Evolutionary conservation across 2,113 vertebrate genomes (phyloP).

Genomic region (Mugil cephalus): DNA sequence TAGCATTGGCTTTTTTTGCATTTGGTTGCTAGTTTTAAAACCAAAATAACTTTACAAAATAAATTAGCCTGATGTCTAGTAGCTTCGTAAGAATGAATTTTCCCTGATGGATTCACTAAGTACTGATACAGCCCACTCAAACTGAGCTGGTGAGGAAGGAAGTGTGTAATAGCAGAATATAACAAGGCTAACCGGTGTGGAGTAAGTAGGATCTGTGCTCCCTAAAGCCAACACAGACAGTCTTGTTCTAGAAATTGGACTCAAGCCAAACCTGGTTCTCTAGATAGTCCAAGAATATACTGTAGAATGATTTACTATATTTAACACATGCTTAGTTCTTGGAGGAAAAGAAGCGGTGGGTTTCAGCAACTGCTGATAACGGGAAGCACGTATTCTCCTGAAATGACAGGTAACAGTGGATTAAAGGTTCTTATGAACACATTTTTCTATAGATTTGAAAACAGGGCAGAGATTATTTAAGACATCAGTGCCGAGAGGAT

Average conservation of each 20-base stretch:
- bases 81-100: too few relatives aligned
- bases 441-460: conserved; percentile 9
- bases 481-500: conserved; percentile 22
- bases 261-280: background rate
- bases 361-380: background rate
- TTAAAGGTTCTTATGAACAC: background rate
- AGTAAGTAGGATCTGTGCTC: background rate
- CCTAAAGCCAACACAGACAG: background rate
- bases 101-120: background rate
- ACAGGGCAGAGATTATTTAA: background rate
- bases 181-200: background rate
- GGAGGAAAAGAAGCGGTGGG: background rate
- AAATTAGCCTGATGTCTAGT: too few relatives aligned
- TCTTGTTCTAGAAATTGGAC: background rate
- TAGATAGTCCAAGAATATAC: background rate
- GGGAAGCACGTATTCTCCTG: background rate
- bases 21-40: too few relatives aligned
- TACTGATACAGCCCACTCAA: background rate
- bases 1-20: too few relatives aligned
- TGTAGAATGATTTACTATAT: background rate
- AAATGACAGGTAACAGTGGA: background rate
- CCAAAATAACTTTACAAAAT: too few relatives aligned
- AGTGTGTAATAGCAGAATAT: background rate
- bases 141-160: background rate
- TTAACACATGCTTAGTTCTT: background rate